These are phyloP conservation scores for Sebastes flavidus DNA, from an alignment of 2,797 vertebrate genomes.

Conservation along the genomic window DNA sequence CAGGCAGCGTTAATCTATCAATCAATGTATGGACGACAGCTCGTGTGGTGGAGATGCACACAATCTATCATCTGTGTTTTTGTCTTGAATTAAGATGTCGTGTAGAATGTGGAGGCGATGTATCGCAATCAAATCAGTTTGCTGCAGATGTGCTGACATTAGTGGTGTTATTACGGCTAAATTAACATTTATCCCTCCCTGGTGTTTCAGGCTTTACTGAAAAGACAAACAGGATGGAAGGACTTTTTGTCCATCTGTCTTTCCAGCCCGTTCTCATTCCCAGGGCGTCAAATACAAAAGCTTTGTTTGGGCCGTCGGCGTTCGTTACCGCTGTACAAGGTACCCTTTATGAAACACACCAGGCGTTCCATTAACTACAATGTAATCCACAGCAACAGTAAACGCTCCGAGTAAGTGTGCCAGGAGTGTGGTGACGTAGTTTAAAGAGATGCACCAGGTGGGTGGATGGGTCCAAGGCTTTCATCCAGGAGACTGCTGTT, in stretches of 20 bases:
- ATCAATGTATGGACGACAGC: background rate
- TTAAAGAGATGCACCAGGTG: too few species aligned
- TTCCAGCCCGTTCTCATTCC: too few species aligned
- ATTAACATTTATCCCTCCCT: background rate
- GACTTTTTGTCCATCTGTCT: background rate
- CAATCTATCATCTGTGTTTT: background rate
- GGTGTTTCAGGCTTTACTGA: background rate
- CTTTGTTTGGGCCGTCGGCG: too few species aligned
- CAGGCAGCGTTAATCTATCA: background rate
- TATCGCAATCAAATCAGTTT: background rate
- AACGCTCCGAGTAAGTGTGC: too few species aligned
- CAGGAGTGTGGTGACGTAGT: too few species aligned
- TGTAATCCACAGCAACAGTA: too few species aligned
- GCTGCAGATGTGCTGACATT: background rate
- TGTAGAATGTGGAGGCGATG: background rate
- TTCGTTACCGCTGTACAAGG: too few species aligned
- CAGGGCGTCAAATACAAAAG: too few species aligned
- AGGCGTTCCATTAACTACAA: too few species aligned
- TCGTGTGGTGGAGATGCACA: background rate
- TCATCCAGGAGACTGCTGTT: too few species aligned
- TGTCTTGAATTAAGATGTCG: background rate
- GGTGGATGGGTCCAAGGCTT: too few species aligned
- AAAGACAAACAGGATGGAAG: conserved; percentile 3
- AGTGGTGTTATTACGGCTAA: background rate
- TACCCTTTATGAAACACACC: too few species aligned